Conservation (phyloP, 2,888 invertebrate genomes). For the Nematopogon swammerdamellus region DNA sequence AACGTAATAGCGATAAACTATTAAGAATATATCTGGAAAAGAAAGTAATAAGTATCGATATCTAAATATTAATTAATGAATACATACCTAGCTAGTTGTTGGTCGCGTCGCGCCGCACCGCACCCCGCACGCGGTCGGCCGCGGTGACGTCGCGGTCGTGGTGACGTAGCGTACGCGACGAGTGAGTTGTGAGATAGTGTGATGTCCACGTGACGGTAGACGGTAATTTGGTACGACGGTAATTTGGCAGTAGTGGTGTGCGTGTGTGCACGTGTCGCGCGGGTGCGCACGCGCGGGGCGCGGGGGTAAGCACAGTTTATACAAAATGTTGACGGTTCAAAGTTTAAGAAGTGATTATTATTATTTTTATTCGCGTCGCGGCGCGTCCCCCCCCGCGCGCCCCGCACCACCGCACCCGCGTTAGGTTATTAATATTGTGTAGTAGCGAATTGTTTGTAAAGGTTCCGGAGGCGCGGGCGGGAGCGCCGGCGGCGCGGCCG, state of each 20-base stretch:
- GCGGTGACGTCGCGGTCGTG: constrained; percentile 23
- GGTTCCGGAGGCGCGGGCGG: neutral
- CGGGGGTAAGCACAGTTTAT: neutral
- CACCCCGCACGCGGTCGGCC: constrained; percentile 23
- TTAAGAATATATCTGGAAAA: constrained; percentile 35
- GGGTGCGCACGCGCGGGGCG: constrained; percentile 9
- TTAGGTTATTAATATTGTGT: neutral
- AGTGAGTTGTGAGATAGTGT: neutral
- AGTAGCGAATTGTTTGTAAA: neutral
- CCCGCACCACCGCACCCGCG: constrained; percentile 9
- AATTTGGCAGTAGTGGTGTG: neutral
- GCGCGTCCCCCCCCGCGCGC: constrained; percentile 5
- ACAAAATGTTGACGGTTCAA: neutral
- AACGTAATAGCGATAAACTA: constrained; percentile 53
- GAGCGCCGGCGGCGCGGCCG: neutral
- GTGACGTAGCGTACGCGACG: constrained; percentile 14
- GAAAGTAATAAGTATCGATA: neutral
- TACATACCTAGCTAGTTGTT: constrained; percentile 28
- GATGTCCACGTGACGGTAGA: neutral
- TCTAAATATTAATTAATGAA: constrained; percentile 6
- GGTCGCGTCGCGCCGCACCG: constrained; percentile 34
- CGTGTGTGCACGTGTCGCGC: constrained; percentile 5
- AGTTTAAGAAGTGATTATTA: neutral
- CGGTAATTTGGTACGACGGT: too few species aligned
- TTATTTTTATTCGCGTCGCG: neutral